A percentile compares a stretch with the other conserved stretches of the same genome.
phyloP scores from a whole-genome alignment of 2,113 vertebrate species.

The Percina caprodes region DNA sequence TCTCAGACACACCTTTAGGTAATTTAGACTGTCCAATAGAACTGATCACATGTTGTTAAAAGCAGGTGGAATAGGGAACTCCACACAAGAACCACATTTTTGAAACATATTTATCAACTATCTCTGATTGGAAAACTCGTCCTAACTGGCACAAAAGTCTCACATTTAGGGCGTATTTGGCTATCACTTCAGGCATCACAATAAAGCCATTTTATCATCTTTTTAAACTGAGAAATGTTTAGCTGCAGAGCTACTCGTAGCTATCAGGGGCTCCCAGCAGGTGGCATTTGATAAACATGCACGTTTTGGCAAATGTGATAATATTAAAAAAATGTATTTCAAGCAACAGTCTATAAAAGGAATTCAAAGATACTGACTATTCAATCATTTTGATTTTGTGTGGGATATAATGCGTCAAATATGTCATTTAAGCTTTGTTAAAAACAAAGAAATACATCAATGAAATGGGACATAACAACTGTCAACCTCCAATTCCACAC shows the following conservation, averaged over 20 bases:
- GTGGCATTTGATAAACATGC: slow-evolving; percentile 35
- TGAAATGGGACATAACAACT: neutral
- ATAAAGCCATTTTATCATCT: slow-evolving; percentile 19
- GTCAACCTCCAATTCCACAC: neutral
- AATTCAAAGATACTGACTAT: neutral
- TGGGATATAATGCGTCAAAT: neutral
- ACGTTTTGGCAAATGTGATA: slow-evolving; percentile 10
- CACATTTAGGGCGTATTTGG: neutral
- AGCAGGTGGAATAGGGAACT: neutral
- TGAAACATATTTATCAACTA: neutral
- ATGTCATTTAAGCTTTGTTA: neutral
- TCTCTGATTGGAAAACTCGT: slow-evolving; percentile 8
- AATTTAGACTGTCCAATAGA: slow-evolving; percentile 11
- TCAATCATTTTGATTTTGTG: slow-evolving; percentile 1
- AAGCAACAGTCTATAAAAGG: slow-evolving; percentile 1
- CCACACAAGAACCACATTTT: neutral
- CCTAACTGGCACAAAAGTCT: neutral
- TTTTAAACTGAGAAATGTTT: slow-evolving; percentile 25
- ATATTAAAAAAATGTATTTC: slow-evolving; percentile 20
- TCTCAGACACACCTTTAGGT: slow-evolving; percentile 30
- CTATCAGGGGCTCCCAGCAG: slow-evolving; percentile 25
- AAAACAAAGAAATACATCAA: slow-evolving; percentile 7
- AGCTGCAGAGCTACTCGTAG: slow-evolving; percentile 33
- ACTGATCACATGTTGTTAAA: slow-evolving; percentile 10
- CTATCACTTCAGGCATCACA: neutral